Evolutionary conservation across 2,888 invertebrate genomes (phyloP).

Genomic region (Drosophila cracens): DNA sequence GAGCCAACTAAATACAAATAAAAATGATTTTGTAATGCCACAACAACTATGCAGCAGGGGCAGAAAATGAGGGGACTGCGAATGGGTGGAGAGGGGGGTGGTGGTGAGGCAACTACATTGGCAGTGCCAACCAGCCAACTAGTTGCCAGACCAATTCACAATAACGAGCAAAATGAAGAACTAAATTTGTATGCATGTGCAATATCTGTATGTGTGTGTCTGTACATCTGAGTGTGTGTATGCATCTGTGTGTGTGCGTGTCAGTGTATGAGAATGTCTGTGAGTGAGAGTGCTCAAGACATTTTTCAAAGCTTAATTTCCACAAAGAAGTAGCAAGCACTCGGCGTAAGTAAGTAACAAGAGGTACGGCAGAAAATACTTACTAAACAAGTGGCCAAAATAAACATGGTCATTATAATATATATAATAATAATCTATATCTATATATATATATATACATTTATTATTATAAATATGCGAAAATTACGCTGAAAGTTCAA

Average conservation of each 20-base stretch:
- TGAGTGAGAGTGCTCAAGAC: conserved; percentile 40
- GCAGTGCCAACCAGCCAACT: conserved; percentile 22
- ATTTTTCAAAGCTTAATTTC: conserved; percentile 80
- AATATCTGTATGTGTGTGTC: conserved; percentile 17
- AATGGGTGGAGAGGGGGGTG: not conserved
- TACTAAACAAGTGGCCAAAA: not conserved
- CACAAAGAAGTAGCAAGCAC: conserved; percentile 56
- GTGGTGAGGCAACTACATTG: not conserved
- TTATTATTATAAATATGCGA: no score
- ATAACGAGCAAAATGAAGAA: conserved; percentile 74
- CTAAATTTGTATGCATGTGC: conserved; percentile 68
- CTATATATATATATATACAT: no score
- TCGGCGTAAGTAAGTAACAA: conserved; percentile 34
- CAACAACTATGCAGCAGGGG: conserved; percentile 58
- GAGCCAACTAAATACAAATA: conserved; percentile 75
- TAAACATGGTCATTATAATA: no score
- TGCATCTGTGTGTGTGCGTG: conserved; percentile 14
- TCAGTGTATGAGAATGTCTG: conserved; percentile 5
- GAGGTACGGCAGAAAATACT: conserved; percentile 35
- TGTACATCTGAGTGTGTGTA: conserved; percentile 16
- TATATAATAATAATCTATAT: no score
- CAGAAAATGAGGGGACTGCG: not conserved
- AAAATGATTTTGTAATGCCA: conserved; percentile 74
- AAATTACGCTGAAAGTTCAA: not conserved
- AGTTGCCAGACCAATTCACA: conserved; percentile 55